phyloP scores from a whole-genome alignment of 2,797 vertebrate genomes.

The Sebastes kiyomatsui region DNA sequence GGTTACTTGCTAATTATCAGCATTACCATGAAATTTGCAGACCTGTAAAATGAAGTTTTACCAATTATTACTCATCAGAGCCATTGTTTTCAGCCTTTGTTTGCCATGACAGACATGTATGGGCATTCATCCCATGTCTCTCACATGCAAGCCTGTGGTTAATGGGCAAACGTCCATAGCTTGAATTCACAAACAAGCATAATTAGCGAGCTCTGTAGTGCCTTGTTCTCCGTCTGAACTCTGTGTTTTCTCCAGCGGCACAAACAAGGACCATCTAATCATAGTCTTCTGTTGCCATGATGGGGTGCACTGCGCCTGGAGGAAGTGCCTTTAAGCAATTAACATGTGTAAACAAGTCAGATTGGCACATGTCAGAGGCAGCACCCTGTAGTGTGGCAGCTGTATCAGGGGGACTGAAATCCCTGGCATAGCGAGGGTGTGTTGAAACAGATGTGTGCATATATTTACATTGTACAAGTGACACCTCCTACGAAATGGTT shows the following conservation, averaged over 20 bases:
- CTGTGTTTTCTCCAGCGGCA: constrained; percentile 26
- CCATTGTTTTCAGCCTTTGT: not conserved
- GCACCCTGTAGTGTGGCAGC: constrained; percentile 12
- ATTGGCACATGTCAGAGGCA: constrained; percentile 49
- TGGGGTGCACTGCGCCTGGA: not conserved
- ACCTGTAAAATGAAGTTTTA: not conserved
- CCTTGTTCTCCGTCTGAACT: constrained; percentile 18
- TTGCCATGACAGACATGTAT: not conserved
- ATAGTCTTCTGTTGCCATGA: constrained; percentile 31
- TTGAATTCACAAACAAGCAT: constrained; percentile 48
- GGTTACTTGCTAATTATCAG: too few relatives aligned
- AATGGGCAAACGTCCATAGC: constrained; percentile 14
- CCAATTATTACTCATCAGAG: not conserved
- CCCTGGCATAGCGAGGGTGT: not conserved
- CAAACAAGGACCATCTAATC: constrained; percentile 59
- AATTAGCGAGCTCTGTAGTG: constrained; percentile 34
- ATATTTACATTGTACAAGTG: not conserved
- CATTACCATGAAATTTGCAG: too few relatives aligned
- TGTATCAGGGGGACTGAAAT: not conserved
- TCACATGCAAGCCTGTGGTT: constrained; percentile 20
- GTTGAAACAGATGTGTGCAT: not conserved
- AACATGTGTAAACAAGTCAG: constrained; percentile 52
- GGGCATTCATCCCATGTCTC: not conserved
- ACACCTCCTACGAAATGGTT: not conserved
- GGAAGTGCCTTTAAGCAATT: constrained; percentile 55